A percentile compares a stretch with the other conserved stretches of the same genome.
Conservation (phyloP, 2,888 invertebrate species). For the Dione vanillae region DNA sequence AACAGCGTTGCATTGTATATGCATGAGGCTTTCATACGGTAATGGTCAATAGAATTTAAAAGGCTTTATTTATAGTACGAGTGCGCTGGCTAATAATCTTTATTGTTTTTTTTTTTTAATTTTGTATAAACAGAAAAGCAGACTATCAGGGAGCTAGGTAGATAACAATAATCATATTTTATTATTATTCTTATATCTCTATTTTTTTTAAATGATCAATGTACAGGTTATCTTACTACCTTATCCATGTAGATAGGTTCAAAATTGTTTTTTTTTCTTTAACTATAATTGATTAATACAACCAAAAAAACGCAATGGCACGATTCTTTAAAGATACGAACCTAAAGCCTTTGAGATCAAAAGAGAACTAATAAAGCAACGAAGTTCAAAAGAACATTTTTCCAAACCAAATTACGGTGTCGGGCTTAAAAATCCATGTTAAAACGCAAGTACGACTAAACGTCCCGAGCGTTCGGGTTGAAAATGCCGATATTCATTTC, state of each 20-base stretch:
- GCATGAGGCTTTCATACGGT: constrained; percentile 20
- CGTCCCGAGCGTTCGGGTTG: constrained; percentile 9
- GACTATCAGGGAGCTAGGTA: no score
- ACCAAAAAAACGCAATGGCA: no score
- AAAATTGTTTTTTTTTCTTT: no score
- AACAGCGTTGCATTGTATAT: constrained; percentile 15
- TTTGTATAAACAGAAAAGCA: no score
- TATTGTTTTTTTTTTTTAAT: not conserved
- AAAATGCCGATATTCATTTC: constrained; percentile 36
- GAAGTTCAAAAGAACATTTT: not conserved
- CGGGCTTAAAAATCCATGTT: not conserved
- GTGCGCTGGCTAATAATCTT: not conserved
- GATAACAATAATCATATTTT: no score
- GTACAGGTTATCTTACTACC: no score
- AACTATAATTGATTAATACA: no score
- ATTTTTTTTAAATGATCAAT: no score
- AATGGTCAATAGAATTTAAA: constrained; percentile 24
- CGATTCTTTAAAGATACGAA: no score
- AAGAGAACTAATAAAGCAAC: not conserved
- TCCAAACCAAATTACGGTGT: not conserved
- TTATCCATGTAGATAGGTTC: no score
- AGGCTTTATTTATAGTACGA: constrained; percentile 1
- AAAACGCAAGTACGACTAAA: not conserved
- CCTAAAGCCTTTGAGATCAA: no score
- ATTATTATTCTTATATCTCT: no score